Conservation (phyloP, 2,888 invertebrate species). For the Bimastos eiseni region DNA sequence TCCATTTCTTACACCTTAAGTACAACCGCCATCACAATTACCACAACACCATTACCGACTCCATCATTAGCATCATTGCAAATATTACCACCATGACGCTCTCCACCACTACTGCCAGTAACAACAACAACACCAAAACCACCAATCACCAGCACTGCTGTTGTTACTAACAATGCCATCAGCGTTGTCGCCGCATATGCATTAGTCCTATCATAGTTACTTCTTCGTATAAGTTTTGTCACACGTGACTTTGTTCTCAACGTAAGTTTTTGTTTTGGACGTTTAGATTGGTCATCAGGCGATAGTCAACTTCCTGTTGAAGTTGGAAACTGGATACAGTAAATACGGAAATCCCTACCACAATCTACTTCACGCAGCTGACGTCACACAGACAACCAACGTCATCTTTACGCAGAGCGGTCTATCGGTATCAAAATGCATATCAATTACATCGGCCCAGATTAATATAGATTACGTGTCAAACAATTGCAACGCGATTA, state of each 20-base stretch:
- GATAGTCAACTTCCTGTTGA: constrained; percentile 82
- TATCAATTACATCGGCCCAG: neutral
- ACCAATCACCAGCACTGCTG: neutral
- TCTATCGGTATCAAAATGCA: constrained; percentile 73
- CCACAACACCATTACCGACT: neutral
- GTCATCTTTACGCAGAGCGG: constrained; percentile 89
- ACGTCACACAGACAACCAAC: constrained; percentile 91
- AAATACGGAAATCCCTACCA: constrained; percentile 90
- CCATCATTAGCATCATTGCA: neutral
- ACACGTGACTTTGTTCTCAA: neutral
- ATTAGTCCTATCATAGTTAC: neutral
- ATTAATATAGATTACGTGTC: neutral
- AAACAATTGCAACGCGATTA: neutral
- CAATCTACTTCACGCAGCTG: constrained; percentile 90
- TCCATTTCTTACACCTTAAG: neutral
- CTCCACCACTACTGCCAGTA: neutral
- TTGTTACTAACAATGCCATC: neutral
- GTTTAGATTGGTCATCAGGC: constrained; percentile 75
- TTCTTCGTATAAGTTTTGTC: neutral
- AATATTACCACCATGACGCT: neutral
- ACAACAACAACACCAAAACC: neutral
- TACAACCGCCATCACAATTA: neutral
- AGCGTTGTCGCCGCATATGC: neutral
- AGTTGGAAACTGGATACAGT: constrained; percentile 88
- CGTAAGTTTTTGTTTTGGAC: neutral